Percentiles rank a stretch among this genome's conserved stretches.
Evolutionary conservation across 2,113 vertebrate species (phyloP).

Genomic region (Sinosuthora webbiana): DNA sequence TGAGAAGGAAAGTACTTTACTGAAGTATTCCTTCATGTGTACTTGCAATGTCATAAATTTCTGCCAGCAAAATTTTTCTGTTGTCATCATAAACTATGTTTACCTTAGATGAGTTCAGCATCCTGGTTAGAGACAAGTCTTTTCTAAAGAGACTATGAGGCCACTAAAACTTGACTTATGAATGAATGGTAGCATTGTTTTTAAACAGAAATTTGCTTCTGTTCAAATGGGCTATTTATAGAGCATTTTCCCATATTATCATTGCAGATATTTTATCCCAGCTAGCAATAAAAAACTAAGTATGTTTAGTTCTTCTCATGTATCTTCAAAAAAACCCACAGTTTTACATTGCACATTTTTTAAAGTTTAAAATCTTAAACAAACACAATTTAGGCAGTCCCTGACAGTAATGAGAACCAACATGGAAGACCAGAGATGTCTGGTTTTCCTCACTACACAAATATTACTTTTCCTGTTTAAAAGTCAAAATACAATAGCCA

Average conservation of each 20-base stretch:
- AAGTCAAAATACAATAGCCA: neutral
- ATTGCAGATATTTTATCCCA: neutral
- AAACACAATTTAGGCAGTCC: neutral
- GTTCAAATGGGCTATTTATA: neutral
- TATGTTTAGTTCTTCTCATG: neutral
- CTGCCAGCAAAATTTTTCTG: neutral
- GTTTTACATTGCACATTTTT: neutral
- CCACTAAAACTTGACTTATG: neutral
- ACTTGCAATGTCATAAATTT: neutral
- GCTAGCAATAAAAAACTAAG: neutral
- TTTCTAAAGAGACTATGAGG: neutral
- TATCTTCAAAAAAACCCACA: neutral
- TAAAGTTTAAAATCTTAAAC: neutral
- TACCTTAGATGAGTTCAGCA: neutral
- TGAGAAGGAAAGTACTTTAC: neutral
- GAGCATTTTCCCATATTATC: neutral
- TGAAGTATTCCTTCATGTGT: neutral
- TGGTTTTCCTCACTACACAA: rapidly evolving
- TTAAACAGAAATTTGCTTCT: neutral
- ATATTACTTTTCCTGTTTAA: neutral
- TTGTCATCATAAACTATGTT: neutral
- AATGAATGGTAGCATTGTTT: neutral
- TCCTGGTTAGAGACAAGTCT: neutral
- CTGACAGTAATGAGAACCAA: neutral
- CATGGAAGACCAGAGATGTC: neutral